Evolutionary conservation across 2,113 vertebrate species (phyloP).

Genomic region (Boulengeromyrus knoepffleri): DNA sequence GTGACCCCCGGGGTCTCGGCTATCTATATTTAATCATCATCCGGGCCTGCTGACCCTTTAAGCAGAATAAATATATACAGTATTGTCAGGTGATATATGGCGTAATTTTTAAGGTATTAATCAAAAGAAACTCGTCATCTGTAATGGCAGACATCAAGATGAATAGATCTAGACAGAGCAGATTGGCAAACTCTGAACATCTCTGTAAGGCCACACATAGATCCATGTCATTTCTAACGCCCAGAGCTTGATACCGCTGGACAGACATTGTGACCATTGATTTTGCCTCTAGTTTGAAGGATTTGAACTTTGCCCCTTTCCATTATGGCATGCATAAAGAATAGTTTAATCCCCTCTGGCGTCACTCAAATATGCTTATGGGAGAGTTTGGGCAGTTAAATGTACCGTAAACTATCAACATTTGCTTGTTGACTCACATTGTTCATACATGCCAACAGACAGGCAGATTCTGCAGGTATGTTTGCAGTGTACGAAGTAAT

Average conservation of each 20-base stretch:
- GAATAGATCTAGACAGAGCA: constrained; percentile 17
- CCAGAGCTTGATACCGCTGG: constrained; percentile 40
- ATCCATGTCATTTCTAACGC: constrained; percentile 41
- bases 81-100: constrained; percentile 17
- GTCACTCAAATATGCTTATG: constrained; percentile 58
- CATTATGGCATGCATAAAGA: constrained; percentile 62
- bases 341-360: constrained; percentile 61
- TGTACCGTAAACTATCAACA: constrained; percentile 62
- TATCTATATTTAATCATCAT: constrained; percentile 60
- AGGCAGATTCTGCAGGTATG: constrained; percentile 53
- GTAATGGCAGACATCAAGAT: neutral
- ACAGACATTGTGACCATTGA: constrained; percentile 59
- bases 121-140: constrained; percentile 9
- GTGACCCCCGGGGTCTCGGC: constrained; percentile 52
- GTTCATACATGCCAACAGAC: constrained; percentile 57
- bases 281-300: constrained; percentile 57
- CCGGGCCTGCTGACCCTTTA: constrained; percentile 33
- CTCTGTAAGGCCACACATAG: neutral
- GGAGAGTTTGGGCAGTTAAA: constrained; percentile 40
- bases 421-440: constrained; percentile 41
- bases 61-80: constrained; percentile 14
- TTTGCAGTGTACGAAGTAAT: neutral
- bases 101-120: constrained; percentile 20
- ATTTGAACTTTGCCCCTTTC: constrained; percentile 60
- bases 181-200: neutral